Evolutionary conservation across 2,888 invertebrate genomes (phyloP), one percentile per base, ranked within the genome.

Genomic region (Drosophila algonquin): DNA sequence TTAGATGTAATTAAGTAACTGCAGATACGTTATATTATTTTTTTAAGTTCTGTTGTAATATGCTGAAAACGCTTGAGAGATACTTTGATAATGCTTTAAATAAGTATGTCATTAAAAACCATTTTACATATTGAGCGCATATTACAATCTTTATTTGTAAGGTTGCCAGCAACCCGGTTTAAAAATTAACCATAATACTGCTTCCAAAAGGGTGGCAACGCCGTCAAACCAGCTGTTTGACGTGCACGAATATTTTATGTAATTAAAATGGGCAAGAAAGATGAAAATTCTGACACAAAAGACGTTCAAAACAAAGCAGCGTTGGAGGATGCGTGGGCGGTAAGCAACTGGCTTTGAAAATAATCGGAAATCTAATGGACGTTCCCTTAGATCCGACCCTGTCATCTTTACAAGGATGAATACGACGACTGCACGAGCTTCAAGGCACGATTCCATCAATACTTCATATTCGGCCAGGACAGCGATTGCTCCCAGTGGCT

Each of bases 401-500:
- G 97, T 91, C 92, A 94, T n/a, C 83, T 94, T n/a, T 98, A 98
- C 89, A 94, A 95, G 82, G 96, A 95, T 59, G 97, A 98, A 93
- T 97, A 96, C 88, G 93, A 93, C 24, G 97, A 97, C 77, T 98
- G 98, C 90, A 95, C 93, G 58, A 95, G 96, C 80, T 92, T 96
- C 21, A 94, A 93, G 91, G 95, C 94, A 0, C 93, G 97, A 76
- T 97, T 98, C 84, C 95, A 98, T 90, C 98, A 98, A 92, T 96
- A 97, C 90, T 98, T 97, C 90, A 94, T 97, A 65, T 93, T 93
- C 92, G 98, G 98, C 0, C 93, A 96, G 87, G 91, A 93, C 0
- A 61, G 94, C 8, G 96, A 98, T 90, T 98, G 98, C 90, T 93
- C 93, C 3, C 95, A 95, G 80, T 98, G 97, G 97, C 94, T 96